Conservation (phyloP, 1,140 invertebrate genomes). For the Drosophila guanche region DNA sequence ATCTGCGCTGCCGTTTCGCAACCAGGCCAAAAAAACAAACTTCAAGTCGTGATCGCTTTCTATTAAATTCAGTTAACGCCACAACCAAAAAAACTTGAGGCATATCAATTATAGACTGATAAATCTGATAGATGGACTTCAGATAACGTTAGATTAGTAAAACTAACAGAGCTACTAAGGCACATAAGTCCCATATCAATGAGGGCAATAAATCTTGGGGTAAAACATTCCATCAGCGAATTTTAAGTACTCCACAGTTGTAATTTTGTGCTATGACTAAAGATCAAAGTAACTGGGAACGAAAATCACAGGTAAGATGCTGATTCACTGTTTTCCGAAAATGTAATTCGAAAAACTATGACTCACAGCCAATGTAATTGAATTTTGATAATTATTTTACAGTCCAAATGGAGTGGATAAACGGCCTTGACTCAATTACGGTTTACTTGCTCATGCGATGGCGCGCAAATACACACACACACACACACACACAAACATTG, state of each 20-base stretch:
- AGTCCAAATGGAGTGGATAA: slow-evolving; percentile 13
- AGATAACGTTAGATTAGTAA: slow-evolving; percentile 14
- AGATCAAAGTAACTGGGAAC: no score
- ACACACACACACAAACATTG: slow-evolving; percentile 5
- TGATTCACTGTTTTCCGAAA: neutral
- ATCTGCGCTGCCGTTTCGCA: slow-evolving; percentile 16
- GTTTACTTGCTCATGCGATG: slow-evolving; percentile 61
- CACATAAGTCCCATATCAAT: neutral
- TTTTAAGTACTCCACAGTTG: neutral
- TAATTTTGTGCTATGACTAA: neutral
- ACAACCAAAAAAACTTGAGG: neutral
- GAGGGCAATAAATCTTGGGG: slow-evolving; percentile 9
- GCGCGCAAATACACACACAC: slow-evolving; percentile 9
- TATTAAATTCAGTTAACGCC: slow-evolving; percentile 53
- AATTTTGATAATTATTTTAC: slow-evolving; percentile 6
- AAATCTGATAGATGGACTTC: slow-evolving; percentile 30
- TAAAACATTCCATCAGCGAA: no score
- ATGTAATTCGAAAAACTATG: neutral
- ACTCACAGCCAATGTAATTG: neutral
- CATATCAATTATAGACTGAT: slow-evolving; percentile 29
- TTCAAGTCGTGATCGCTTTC: slow-evolving; percentile 55
- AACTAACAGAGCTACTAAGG: slow-evolving; percentile 7
- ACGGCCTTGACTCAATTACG: slow-evolving; percentile 66
- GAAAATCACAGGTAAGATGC: no score
- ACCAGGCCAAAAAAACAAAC: slow-evolving; percentile 44